phyloP scores from a whole-genome alignment of 2,113 vertebrate species.

The Gambusia holbrooki region DNA sequence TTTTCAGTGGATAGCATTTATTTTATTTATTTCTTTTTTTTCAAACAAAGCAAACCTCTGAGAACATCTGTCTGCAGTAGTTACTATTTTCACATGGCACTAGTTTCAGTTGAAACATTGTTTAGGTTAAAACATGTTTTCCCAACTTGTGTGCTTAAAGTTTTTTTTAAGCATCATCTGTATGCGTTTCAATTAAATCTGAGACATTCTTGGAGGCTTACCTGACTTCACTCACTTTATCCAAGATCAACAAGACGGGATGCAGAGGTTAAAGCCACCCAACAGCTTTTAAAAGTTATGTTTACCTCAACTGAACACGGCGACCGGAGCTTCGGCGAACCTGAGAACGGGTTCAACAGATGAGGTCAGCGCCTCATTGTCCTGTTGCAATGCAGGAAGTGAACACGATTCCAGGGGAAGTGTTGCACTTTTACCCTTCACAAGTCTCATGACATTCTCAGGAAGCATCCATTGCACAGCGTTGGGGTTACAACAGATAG shows the following conservation, averaged over 20 bases:
- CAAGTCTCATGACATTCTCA: constrained; percentile 53
- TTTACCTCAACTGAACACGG: background rate
- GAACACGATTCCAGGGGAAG: constrained; percentile 39
- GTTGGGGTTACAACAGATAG: constrained; percentile 34
- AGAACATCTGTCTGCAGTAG: too few species aligned
- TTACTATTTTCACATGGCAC: background rate
- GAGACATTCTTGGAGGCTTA: constrained; percentile 1
- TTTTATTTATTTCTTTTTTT: too few species aligned
- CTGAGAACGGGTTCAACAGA: constrained; percentile 4
- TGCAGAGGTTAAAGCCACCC: background rate
- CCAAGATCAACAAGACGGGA: constrained; percentile 20
- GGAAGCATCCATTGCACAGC: constrained; percentile 45
- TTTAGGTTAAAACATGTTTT: background rate
- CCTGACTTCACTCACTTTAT: constrained; percentile 16
- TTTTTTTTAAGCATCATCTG: background rate
- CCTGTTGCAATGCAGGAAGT: constrained; percentile 49
- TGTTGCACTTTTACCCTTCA: constrained; percentile 24
- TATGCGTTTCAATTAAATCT: background rate
- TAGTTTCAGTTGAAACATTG: background rate
- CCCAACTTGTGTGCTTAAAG: background rate
- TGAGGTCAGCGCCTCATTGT: constrained; percentile 14
- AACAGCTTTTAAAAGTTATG: constrained; percentile 19
- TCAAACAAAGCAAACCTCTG: too few species aligned
- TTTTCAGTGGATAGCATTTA: too few species aligned
- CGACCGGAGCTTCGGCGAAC: background rate